These are phyloP conservation scores for Tupaia chinensis DNA, from an alignment of 2,113 vertebrate genomes.

Conservation along the genomic window DNA sequence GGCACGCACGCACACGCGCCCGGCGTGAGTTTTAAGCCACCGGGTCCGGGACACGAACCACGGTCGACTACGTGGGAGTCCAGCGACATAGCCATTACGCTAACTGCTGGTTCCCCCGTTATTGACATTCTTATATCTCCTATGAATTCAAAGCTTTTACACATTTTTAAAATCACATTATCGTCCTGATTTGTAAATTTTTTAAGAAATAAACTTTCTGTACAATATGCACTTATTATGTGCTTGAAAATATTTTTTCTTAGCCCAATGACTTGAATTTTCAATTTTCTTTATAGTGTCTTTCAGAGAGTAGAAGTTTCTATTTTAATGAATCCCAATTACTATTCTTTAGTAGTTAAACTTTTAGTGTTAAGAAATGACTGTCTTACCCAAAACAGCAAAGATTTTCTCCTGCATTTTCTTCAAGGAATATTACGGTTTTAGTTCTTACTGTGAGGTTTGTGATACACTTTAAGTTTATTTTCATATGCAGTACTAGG, in stretches of 20 bases:
- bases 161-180: not conserved
- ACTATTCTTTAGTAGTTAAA: not conserved
- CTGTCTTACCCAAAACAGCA: not conserved
- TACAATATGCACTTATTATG: not conserved
- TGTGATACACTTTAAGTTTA: not conserved
- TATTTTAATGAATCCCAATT: not conserved
- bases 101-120: too few relatives aligned
- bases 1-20: too few relatives aligned
- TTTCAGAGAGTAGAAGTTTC: not conserved
- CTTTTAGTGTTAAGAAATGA: not conserved
- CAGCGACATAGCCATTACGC: too few relatives aligned
- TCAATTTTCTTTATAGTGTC: not conserved
- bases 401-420: not conserved
- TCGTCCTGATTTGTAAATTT: not conserved
- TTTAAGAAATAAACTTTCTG: not conserved
- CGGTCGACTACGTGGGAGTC: too few relatives aligned
- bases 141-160: not conserved
- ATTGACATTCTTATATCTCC: not conserved
- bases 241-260: not conserved
- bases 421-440: slow-evolving; percentile 13
- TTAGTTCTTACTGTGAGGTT: not conserved
- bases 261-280: not conserved
- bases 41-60: too few relatives aligned
- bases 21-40: too few relatives aligned
- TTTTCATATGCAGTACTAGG: not conserved